Base-by-base conservation (phyloP, 2,888 invertebrate species). In the Drosophila paranaensis region DNA sequence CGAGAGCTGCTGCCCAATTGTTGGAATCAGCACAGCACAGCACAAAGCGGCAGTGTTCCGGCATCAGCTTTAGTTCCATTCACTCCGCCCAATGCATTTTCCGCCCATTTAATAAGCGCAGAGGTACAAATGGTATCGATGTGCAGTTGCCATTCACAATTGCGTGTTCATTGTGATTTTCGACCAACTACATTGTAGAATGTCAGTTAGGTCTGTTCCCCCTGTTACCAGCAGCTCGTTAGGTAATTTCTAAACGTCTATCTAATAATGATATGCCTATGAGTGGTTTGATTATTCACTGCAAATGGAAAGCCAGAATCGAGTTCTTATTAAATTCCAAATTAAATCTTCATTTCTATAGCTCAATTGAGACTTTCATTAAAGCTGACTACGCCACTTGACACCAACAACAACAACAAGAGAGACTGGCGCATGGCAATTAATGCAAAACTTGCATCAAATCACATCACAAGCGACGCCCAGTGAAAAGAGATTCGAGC, bases 361-460 rank as follows among this genome's bases (percentile, higher is more conserved):
- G 37, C 63, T 68, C 39, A 58, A 71, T 76, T 65, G 58, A 50
- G 54, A 43, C 45, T 16, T 51, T 53, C 42, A 63, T 33, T 11
- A 51, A 13, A 39, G 35, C 56, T 60, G 39, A 50, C 51, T 58
- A 46, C 11, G 50, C 51, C 56, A 65, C 76, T 76, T 74, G 76
- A 70, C 71, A 57, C 60, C 71, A 63, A 45, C 39, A 62, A 56
- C 48, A 58, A 60, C n/a, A 25, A 20, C 20, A 20, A 20, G 2
- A 20, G 20, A 10, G 54, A 55, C 25, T 14, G 57, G 58, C 60
- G 62, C 46, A 55, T 56, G 62, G 55, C 77, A 83, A 88, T 83
- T 82, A 88, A 77, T 69, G 58, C 64, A 64, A 72, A 88, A 76
- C 67, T 71, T 67, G 73, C 69, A 76, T 48, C 55, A 67, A 88